Percentiles rank a stretch among this genome's conserved stretches.
These are phyloP conservation scores for Acestrorhynchus altus DNA, from an alignment of 2,797 vertebrate genomes.

Conservation along the genomic window DNA sequence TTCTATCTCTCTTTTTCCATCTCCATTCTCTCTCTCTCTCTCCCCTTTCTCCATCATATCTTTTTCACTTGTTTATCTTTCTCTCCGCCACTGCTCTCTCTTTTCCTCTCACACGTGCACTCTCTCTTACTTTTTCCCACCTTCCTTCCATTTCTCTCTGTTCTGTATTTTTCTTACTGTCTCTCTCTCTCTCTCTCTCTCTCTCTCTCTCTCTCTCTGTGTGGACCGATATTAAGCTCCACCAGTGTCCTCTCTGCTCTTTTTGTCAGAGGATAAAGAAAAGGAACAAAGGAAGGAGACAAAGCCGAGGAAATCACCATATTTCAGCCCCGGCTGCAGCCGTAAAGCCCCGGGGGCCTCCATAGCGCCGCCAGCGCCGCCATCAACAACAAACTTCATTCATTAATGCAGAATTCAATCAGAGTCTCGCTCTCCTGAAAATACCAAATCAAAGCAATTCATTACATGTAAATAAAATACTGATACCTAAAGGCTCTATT, in stretches of 20 bases:
- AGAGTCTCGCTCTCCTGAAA: conserved; percentile 43
- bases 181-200: not conserved
- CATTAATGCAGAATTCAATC: conserved; percentile 62
- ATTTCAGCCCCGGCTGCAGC: conserved; percentile 20
- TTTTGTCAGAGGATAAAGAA: conserved; percentile 35
- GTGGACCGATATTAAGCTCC: conserved; percentile 24
- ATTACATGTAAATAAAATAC: conserved; percentile 65
- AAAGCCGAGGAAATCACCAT: conserved; percentile 56
- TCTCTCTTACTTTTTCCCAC: not conserved
- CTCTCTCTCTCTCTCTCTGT: not conserved
- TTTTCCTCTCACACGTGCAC: not conserved
- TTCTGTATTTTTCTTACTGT: not conserved
- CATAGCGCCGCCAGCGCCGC: not conserved
- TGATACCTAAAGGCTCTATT: conserved; percentile 61
- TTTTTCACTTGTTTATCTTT: not conserved
- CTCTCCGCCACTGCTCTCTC: rapidly evolving
- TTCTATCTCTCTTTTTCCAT: not conserved
- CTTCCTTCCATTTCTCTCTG: too few relatives aligned
- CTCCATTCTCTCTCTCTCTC: not conserved
- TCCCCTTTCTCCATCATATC: too few relatives aligned
- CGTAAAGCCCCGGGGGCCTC: conserved; percentile 15
- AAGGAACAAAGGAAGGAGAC: conserved; percentile 42
- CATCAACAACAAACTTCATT: conserved; percentile 59
- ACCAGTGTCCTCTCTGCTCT: conserved; percentile 23
- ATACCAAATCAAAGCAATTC: conserved; percentile 61